These are phyloP conservation scores for Syrrhaptes paradoxus DNA, from an alignment of 2,113 vertebrate genomes.

Conservation along the genomic window DNA sequence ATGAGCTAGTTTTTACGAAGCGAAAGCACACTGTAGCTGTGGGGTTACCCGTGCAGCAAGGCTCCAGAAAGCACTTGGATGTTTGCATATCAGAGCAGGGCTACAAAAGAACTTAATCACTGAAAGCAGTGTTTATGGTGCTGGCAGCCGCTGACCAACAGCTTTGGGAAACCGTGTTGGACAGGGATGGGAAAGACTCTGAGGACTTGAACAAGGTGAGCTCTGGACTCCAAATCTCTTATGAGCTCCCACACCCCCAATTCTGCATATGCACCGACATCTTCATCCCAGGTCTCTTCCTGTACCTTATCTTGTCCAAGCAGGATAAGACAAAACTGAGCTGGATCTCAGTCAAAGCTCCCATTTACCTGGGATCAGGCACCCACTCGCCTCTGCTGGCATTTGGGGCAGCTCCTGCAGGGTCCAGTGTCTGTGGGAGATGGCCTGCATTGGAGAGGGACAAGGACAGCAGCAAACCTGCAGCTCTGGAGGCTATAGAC, in stretches of 20 bases:
- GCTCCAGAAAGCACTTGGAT: neutral
- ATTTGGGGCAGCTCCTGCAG: neutral
- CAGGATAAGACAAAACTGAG: neutral
- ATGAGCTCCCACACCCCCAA: neutral
- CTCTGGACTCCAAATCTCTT: neutral
- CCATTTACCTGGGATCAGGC: accelerated
- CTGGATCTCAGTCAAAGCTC: neutral
- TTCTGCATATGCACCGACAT: neutral
- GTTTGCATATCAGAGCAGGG: neutral
- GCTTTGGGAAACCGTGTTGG: neutral
- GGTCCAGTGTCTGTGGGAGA: neutral
- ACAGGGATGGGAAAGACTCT: neutral
- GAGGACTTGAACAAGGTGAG: neutral
- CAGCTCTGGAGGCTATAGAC: neutral
- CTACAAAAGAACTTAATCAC: neutral
- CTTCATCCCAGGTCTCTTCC: neutral
- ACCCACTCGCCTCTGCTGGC: neutral
- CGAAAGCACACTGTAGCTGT: neutral
- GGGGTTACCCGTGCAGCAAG: neutral
- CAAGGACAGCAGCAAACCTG: neutral
- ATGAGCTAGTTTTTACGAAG: neutral
- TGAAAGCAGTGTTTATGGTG: neutral
- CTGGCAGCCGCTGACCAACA: neutral
- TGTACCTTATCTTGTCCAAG: neutral
- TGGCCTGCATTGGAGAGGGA: neutral